phyloP scores from a whole-genome alignment of 2,888 invertebrate species.

The Melangyna quadrimaculata region DNA sequence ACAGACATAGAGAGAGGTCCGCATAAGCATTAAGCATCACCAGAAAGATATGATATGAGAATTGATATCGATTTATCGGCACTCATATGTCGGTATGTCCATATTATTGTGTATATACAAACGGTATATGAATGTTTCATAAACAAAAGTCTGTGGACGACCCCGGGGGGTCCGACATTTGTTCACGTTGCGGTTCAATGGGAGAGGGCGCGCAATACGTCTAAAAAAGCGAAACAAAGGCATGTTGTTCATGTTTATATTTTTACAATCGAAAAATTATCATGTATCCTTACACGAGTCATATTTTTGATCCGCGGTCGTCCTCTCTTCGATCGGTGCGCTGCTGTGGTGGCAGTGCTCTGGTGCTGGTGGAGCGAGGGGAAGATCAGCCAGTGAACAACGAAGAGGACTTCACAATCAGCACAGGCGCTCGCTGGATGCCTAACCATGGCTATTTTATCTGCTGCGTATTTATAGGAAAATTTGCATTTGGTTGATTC shows the following conservation, averaged over 20 bases:
- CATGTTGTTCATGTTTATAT: constrained; percentile 72
- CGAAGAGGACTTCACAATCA: constrained; percentile 4
- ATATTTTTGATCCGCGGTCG: constrained; percentile 73
- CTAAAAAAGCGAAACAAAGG: constrained; percentile 67
- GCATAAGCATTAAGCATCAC: constrained; percentile 26
- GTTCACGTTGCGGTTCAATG: constrained; percentile 69
- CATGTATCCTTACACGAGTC: constrained; percentile 76
- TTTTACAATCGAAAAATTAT: constrained; percentile 74
- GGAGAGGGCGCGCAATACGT: constrained; percentile 63
- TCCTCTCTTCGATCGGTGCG: neutral
- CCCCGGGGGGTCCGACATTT: constrained; percentile 70
- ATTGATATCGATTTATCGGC: constrained; percentile 70
- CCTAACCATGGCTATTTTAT: neutral
- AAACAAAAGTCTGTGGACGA: constrained; percentile 56
- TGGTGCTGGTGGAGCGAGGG: neutral
- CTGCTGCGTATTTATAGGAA: constrained; percentile 26
- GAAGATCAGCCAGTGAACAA: constrained; percentile 8
- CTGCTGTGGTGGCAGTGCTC: neutral
- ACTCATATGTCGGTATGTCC: constrained; percentile 30
- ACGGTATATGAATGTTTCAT: constrained; percentile 39
- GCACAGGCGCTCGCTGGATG: neutral
- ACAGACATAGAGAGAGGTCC: constrained; percentile 13
- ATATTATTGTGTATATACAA: neutral
- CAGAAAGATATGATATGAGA: constrained; percentile 66
- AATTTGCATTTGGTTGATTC: constrained; percentile 70